Conservation (phyloP, 2,888 invertebrate species). For the Conomelus anceps region DNA sequence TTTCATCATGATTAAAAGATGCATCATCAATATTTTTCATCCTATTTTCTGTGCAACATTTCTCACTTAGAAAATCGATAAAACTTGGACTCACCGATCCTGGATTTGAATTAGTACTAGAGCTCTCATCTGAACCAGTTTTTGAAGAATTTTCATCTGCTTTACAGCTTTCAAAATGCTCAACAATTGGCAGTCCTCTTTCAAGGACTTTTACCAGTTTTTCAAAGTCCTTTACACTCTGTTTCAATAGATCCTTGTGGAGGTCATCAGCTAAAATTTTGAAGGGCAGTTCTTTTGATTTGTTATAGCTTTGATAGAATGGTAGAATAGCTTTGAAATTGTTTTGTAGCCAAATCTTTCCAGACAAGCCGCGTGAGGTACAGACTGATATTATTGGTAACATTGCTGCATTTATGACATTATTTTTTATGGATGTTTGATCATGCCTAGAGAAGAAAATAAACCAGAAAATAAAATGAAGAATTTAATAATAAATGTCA, state of each 20-base stretch:
- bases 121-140: background rate
- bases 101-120: background rate
- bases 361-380: conserved; percentile 22
- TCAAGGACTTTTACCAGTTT: conserved; percentile 22
- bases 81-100: background rate
- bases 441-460: conserved; percentile 15
- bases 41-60: background rate
- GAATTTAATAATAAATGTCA: background rate
- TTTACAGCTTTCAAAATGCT: background rate
- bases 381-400: conserved; percentile 30
- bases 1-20: background rate
- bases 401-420: conserved; percentile 27
- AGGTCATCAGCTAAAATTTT: conserved; percentile 20
- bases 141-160: background rate
- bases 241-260: conserved; percentile 23
- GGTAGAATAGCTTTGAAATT: conserved; percentile 35
- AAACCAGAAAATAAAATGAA: background rate
- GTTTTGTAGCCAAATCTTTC: conserved; percentile 36
- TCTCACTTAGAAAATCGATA: background rate
- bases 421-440: conserved; percentile 1
- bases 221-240: conserved; percentile 20
- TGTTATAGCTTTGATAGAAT: conserved; percentile 30
- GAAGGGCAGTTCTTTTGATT: background rate
- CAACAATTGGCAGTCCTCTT: conserved; percentile 7
- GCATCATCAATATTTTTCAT: background rate